Evolutionary conservation across 2,888 invertebrate genomes (phyloP), one percentile per base, ranked within the genome.

Genomic region (Mongoloraphidia duomilia): DNA sequence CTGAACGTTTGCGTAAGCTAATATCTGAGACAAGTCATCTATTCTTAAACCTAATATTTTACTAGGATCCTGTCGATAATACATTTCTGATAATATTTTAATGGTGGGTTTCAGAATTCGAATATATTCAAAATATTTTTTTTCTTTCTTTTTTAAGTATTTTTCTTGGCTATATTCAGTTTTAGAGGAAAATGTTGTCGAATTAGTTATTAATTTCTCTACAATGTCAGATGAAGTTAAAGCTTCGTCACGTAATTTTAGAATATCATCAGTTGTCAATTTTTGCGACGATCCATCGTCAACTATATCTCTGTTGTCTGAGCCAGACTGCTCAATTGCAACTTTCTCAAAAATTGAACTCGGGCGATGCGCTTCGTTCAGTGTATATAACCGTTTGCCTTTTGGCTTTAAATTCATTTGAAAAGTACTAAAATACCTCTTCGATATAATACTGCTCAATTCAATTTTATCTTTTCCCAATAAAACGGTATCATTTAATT

Each of bases 101-200:
- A 95, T 74, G 37, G 80, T 87, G 1, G 96, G 94, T 61, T 76
- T 80, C 6, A 84, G 70, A 44, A 96, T 75, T 56, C 82, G 82
- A 12, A 93, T 70, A 61, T 81, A 85, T 60, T 87, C 87, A 62
- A 82, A 86, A 68, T 94, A 96, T 68, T 96, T 96, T 58, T 84
- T 86, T 60, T 90, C 88, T 65, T 98, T 98, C 65, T 96, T 96
- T 59, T 84, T 86, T 41, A 96, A 74, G 65, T 96, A 97, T 65
- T 96, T 96, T 58, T 90, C 89, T 65, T 96, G 89, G 0, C 88
- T 85, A 65, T 83, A 96, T 60, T 87, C 90, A 0, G 94, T 96
- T 73, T 95, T 95, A 49, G 79, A 75, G 37, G 78, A 76, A 65
- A 96, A 97, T 1, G 94, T 92, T 56, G 82, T 84, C 12, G 94